phyloP scores from a whole-genome alignment of 1,140 invertebrate genomes.

The Trachymyrmex cornetzi region DNA sequence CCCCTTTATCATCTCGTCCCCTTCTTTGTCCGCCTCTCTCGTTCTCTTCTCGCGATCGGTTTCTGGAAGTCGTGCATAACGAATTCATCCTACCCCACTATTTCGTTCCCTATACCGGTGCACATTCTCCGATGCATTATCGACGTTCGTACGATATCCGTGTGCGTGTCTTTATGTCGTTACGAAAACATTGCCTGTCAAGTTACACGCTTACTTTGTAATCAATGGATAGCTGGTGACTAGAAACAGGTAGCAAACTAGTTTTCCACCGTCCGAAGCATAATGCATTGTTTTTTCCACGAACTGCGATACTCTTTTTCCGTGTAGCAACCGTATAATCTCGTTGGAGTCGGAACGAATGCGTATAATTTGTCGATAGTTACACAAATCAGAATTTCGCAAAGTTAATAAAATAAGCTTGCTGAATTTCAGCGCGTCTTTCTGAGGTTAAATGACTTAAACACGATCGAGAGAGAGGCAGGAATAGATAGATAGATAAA shows the following conservation, averaged over 20 bases:
- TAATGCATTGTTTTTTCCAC: conserved; percentile 45
- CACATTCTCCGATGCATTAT: background rate
- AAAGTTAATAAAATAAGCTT: conserved; percentile 36
- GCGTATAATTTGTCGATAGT: conserved; percentile 11
- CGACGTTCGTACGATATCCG: background rate
- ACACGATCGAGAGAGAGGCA: background rate
- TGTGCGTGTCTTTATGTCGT: conserved; percentile 11
- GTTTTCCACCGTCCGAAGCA: background rate
- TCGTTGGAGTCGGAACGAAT: background rate
- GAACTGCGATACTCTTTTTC: background rate
- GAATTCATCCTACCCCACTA: background rate
- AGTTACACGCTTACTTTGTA: conserved; percentile 33
- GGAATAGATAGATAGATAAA: no score
- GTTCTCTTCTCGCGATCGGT: conserved; percentile 40
- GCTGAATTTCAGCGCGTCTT: conserved; percentile 13
- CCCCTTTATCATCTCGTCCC: conserved; percentile 45
- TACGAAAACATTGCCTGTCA: conserved; percentile 36
- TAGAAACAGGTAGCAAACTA: conserved; percentile 17
- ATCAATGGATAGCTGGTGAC: background rate
- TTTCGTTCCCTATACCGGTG: background rate
- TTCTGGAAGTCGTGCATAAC: conserved; percentile 57
- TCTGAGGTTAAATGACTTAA: background rate
- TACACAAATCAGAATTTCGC: conserved; percentile 9
- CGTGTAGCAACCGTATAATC: background rate
- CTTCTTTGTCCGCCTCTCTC: conserved; percentile 17